Percentiles rank a stretch among this genome's conserved stretches.
Evolutionary conservation across 2,797 vertebrate genomes (phyloP).

Genomic region (Perdix hodgsoniae): DNA sequence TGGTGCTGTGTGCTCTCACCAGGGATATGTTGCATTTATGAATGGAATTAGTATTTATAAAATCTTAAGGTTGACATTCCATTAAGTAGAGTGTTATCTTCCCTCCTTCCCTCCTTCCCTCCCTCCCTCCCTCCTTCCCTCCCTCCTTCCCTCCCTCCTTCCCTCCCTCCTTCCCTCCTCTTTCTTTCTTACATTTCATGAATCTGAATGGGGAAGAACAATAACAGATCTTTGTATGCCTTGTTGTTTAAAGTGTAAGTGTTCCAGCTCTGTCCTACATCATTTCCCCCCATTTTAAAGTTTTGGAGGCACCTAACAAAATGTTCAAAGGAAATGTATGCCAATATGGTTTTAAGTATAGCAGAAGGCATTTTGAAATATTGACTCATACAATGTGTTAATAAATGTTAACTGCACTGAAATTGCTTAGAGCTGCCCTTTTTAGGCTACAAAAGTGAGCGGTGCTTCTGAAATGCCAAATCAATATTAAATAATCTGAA

Average conservation of each 20-base stretch:
- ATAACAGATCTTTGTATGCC: constrained; percentile 54
- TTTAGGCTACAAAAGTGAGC: constrained; percentile 24
- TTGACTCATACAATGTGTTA: constrained; percentile 74
- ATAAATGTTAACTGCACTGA: constrained; percentile 62
- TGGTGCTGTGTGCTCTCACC: neutral
- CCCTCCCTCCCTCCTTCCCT: too few relatives aligned
- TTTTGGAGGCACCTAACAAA: constrained; percentile 71
- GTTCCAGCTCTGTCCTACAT: constrained; percentile 49
- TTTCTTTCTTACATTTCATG: neutral
- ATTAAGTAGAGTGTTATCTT: neutral
- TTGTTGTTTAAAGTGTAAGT: constrained; percentile 57
- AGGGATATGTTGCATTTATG: neutral
- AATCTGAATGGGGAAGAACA: constrained; percentile 21
- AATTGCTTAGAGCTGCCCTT: constrained; percentile 31
- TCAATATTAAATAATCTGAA: constrained; percentile 32
- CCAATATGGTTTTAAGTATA: constrained; percentile 65
- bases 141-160: too few relatives aligned
- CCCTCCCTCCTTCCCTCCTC: too few relatives aligned
- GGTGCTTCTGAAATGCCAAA: constrained; percentile 44
- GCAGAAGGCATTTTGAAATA: constrained; percentile 71
- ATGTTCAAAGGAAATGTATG: constrained; percentile 57
- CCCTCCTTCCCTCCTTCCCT: too few relatives aligned
- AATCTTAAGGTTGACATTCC: neutral
- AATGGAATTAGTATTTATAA: neutral
- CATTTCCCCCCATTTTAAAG: constrained; percentile 46